Base-by-base conservation (phyloP, 2,797 vertebrate species). In the Cirrhinus mrigala region DNA sequence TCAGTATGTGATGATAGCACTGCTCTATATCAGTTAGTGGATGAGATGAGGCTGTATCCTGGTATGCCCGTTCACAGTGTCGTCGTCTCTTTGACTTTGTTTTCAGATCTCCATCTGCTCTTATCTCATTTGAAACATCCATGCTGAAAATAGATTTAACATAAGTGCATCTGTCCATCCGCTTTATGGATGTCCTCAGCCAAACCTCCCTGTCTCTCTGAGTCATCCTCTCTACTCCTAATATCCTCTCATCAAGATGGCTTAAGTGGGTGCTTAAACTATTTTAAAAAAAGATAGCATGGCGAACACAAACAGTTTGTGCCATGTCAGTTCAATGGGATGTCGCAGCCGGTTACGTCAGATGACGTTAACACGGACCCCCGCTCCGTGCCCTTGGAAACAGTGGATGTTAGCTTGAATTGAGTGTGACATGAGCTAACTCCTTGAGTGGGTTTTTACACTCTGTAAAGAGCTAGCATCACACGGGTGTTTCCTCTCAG, bases 291-390 rank as follows among this genome's bases (percentile, higher is more conserved):
- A 27, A 24, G 52, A 74, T 86, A 75, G 82, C 79, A 83, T 68
- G 29, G 56, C 50, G 11, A 81, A 68, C 33, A 56, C 75, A 85
- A 73, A 87, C 50, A 22, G 80, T 60, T 79, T 83, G 22, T 58
- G 64, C 70, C n/a, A 77, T 68, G 70, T 88, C 85, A 85, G 82
- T 86, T 83, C 56, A 85, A 60, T 71, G 40, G 62, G 84, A 84
- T 85, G 85, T 87, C 77, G 10, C 70, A 58, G 76, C 74, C 85
- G 48, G 73, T 85, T 87, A 40, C 52, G 27, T 75, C 48, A 46
- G 86, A 87, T 84, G 84, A 77, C n/a, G 40, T 80, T 81, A 89
- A 85, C 40, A 71, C 33, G 77, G 76, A 74, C 83, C 83, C 58
- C 66, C 15, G 56, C 66, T 20, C 70, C 7, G 22, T 80, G 85